A percentile compares a stretch with the other conserved stretches of the same genome.
These are phyloP conservation scores for Chelonus formosanus DNA, from an alignment of 2,888 invertebrate genomes.

Conservation along the genomic window DNA sequence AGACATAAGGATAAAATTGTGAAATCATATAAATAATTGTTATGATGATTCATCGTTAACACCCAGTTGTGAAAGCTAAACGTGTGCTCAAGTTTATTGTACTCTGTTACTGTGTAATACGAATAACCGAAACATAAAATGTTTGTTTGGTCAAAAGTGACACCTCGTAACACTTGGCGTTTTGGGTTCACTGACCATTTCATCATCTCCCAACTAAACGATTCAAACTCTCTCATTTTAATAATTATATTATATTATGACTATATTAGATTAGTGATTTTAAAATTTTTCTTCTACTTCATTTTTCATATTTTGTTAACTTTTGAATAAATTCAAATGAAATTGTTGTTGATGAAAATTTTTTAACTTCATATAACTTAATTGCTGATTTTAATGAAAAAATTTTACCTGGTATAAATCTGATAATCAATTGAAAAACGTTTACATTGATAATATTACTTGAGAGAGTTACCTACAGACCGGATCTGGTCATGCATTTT, in stretches of 20 bases:
- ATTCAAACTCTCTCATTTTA: neutral
- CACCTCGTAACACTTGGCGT: conserved; percentile 12
- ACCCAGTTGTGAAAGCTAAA: conserved; percentile 28
- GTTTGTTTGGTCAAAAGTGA: conserved; percentile 30
- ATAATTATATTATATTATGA: neutral
- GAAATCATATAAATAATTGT: conserved; percentile 21
- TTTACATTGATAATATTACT: conserved; percentile 16
- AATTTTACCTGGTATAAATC: too few species aligned
- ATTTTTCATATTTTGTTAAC: too few species aligned
- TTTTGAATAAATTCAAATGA: neutral
- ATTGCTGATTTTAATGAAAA: too few species aligned
- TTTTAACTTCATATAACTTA: neutral
- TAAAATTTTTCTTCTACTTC: too few species aligned
- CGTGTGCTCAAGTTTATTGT: conserved; percentile 21
- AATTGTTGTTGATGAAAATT: neutral
- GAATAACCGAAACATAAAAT: conserved; percentile 25
- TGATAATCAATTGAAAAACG: neutral
- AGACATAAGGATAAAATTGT: conserved; percentile 26
- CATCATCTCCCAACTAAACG: neutral
- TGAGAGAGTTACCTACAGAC: conserved; percentile 26
- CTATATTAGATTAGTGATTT: too few species aligned
- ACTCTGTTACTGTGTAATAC: conserved; percentile 20
- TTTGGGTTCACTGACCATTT: conserved; percentile 18
- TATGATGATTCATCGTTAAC: conserved; percentile 30
- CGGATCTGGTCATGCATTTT: conserved; percentile 33